A percentile compares a stretch with the other conserved stretches of the same genome.
These are phyloP conservation scores for Cataglyphis hispanica DNA, from an alignment of 1,140 invertebrate species.

Conservation along the genomic window DNA sequence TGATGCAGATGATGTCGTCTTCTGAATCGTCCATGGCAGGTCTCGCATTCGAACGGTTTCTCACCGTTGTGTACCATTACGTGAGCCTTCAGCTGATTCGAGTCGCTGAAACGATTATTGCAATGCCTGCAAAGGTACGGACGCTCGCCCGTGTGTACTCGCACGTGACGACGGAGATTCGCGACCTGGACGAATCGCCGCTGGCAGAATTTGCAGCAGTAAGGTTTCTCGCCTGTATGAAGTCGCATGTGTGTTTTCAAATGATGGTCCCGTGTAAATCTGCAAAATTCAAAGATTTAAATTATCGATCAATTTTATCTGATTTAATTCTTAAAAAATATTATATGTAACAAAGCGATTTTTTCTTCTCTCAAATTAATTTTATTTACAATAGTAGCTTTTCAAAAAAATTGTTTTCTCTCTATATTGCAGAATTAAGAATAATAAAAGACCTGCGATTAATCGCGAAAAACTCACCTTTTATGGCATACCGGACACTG, in stretches of 20 bases:
- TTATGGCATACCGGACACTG: conserved; percentile 98
- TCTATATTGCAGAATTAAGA: background rate
- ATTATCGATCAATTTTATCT: background rate
- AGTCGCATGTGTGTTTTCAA: conserved; percentile 97
- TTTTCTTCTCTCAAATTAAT: background rate
- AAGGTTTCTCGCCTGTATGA: conserved; percentile 97
- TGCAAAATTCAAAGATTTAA: conserved; percentile 62
- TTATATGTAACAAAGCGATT: background rate
- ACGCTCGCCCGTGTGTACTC: conserved; percentile 98
- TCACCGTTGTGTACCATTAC: conserved; percentile 95
- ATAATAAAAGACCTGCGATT: background rate
- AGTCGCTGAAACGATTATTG: conserved; percentile 94
- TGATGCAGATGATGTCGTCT: conserved; percentile 94
- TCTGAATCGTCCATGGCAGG: conserved; percentile 92
- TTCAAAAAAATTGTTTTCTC: background rate
- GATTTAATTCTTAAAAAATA: background rate
- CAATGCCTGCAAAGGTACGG: conserved; percentile 97
- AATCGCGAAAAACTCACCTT: conserved; percentile 83
- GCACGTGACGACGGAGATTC: conserved; percentile 96
- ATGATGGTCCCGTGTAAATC: conserved; percentile 98
- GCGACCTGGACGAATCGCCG: conserved; percentile 97
- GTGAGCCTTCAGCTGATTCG: conserved; percentile 97
- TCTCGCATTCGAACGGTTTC: conserved; percentile 94
- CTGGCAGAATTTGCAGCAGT: conserved; percentile 96
- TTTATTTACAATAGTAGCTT: background rate